Conservation (phyloP, 2,888 invertebrate species). For the Tridacna gigas region DNA sequence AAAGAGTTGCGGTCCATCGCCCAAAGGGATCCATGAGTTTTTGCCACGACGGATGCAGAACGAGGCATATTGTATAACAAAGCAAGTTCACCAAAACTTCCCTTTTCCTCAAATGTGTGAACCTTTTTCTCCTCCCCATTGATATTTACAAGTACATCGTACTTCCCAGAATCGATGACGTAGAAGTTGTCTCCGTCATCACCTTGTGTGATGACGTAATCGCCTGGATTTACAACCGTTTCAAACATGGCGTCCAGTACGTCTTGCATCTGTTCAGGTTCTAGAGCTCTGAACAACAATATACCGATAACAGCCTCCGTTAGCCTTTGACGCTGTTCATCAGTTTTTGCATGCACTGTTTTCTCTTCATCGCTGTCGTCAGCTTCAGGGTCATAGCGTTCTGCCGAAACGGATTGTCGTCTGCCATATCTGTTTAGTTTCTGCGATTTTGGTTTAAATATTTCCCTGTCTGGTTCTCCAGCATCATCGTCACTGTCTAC, state of each 20-base stretch:
- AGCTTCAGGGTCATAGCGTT: constrained; percentile 84
- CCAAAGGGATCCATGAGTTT: constrained; percentile 82
- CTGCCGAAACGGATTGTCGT: constrained; percentile 84
- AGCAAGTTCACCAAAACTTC: constrained; percentile 85
- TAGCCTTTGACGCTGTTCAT: constrained; percentile 82
- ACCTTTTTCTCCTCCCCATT: constrained; percentile 81
- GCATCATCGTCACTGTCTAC: constrained; percentile 83
- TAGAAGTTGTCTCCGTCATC: constrained; percentile 85
- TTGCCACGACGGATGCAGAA: constrained; percentile 83
- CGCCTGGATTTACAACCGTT: constrained; percentile 81
- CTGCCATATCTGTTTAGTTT: constrained; percentile 80
- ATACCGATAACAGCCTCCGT: constrained; percentile 82
- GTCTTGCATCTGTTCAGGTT: constrained; percentile 84
- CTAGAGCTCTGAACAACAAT: constrained; percentile 83
- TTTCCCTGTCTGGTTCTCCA: constrained; percentile 81
- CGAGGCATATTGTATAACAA: constrained; percentile 85
- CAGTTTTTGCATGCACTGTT: constrained; percentile 83
- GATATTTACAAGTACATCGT: constrained; percentile 80
- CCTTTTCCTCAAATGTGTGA: constrained; percentile 83
- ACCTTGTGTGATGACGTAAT: constrained; percentile 83
- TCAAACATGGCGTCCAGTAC: constrained; percentile 85
- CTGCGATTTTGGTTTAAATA: constrained; percentile 80
- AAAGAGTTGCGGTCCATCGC: constrained; percentile 85
- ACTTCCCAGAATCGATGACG: constrained; percentile 84
- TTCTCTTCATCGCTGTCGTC: constrained; percentile 81